Evolutionary conservation across 2,888 invertebrate species (phyloP), one percentile per base, ranked within the genome.

Genomic region (Timandra comae): DNA sequence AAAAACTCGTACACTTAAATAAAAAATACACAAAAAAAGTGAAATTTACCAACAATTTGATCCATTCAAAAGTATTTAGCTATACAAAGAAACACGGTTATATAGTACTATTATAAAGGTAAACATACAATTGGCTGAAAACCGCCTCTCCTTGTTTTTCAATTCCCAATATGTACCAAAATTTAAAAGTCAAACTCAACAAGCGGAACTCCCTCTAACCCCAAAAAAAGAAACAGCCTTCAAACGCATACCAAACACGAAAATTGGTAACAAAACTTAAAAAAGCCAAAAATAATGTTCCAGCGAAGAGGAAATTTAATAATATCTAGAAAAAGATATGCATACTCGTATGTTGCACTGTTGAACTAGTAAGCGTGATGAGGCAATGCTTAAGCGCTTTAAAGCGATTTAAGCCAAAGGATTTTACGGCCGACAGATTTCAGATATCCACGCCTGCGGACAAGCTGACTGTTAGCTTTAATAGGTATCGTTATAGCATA

Each of bases 361-460:
- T 39, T 41, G 41, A 30, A 33, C 33, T 35, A 29, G 47, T 44
- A 46, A 48, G 63, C 55, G 74, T 69, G 74, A 74, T 73, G 74
- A 75, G 68, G 69, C 73, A 67, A 66, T 61, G 70, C 68, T 72
- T 72, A 70, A 74, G 68, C 74, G 76, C 63, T 67, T 16, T 75
- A 73, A 78, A 78, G 72, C 78, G 80, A 71, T 81, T 80, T 77
- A 75, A 80, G 80, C 81, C 81, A 84, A 84, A 84, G 84, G 82
- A 84, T 84, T 84, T 84, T 65, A 80, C 77, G 75, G 75, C 69
- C 71, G 75, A 78, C 73, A 62, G 75, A 76, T 73, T 77, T 66
- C 70, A 66, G 63, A 73, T 65, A 71, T 69, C 71, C 75, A 69
- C 65, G 75, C 76, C 64, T 71, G 71, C 67, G 79, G 78, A 76